Conservation (phyloP, 1,140 invertebrate genomes). For the Mesaphorura yosii region DNA sequence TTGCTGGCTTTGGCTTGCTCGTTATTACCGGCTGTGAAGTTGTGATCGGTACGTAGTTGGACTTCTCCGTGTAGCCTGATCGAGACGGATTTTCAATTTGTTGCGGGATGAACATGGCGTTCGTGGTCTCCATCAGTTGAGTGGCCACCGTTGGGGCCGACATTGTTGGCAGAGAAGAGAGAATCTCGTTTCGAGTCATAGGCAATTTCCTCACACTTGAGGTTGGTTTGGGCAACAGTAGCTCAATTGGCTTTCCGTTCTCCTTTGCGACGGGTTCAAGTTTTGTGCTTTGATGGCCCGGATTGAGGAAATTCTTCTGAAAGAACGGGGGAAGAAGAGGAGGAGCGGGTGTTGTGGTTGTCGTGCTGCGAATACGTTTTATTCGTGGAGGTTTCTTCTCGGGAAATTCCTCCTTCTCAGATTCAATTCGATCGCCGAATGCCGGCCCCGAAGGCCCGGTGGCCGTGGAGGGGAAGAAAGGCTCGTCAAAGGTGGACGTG, state of each 20-base stretch:
- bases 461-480: no score
- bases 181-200: no score
- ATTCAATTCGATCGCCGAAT: no score
- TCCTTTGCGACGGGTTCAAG: background rate
- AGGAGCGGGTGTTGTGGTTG: background rate
- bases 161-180: background rate
- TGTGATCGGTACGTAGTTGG: background rate
- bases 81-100: slow-evolving; percentile 20
- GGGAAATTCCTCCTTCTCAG: no score
- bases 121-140: background rate
- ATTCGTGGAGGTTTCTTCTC: no score
- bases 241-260: background rate
- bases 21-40: background rate
- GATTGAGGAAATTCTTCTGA: background rate
- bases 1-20: slow-evolving; percentile 6
- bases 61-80: slow-evolving; percentile 15
- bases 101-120: background rate
- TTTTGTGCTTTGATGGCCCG: background rate
- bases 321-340: background rate
- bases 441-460: no score
- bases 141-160: background rate
- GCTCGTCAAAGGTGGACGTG: background rate
- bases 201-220: background rate
- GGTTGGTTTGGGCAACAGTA: background rate
- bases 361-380: no score